Conservation (phyloP, 2,888 invertebrate species). For the Hanleya hanleyi region DNA sequence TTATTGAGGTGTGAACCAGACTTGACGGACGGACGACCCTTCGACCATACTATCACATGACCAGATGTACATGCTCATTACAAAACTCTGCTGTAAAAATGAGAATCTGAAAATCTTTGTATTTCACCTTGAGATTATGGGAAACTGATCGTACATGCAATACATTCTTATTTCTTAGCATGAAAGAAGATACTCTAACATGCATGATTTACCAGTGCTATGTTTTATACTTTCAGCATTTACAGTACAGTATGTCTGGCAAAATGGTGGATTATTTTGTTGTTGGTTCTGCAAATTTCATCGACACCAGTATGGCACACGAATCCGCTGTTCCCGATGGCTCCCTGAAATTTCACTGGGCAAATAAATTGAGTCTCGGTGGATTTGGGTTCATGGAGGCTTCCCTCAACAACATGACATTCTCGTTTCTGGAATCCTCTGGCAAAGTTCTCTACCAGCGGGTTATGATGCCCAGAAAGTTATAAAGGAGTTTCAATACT, state of each 20-base stretch:
- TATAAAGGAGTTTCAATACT: slow-evolving; percentile 5
- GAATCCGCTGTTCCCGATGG: slow-evolving; percentile 57
- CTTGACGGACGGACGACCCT: too few relatives aligned
- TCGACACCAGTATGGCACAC: slow-evolving; percentile 68
- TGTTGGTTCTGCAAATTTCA: slow-evolving; percentile 73
- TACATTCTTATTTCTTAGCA: too few relatives aligned
- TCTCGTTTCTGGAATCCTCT: slow-evolving; percentile 57
- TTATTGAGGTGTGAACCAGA: too few relatives aligned
- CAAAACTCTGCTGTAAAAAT: too few relatives aligned
- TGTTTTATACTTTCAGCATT: slow-evolving; percentile 65
- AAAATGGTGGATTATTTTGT: slow-evolving; percentile 71
- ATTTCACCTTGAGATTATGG: too few relatives aligned
- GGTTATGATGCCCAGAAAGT: slow-evolving; percentile 50
- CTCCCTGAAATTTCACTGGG: slow-evolving; percentile 69
- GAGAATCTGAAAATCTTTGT: too few relatives aligned
- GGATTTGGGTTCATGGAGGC: slow-evolving; percentile 68
- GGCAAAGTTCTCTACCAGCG: slow-evolving; percentile 53
- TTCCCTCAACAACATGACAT: slow-evolving; percentile 56
- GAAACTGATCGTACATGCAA: too few relatives aligned
- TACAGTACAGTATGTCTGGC: slow-evolving; percentile 37
- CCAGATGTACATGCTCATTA: too few relatives aligned
- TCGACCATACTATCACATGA: too few relatives aligned
- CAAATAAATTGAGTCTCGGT: slow-evolving; percentile 66
- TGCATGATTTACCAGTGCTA: too few relatives aligned
- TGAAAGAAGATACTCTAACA: too few relatives aligned